These are phyloP conservation scores for Hirtodrosophila cameraria DNA, from an alignment of 2,888 invertebrate genomes.

Conservation along the genomic window DNA sequence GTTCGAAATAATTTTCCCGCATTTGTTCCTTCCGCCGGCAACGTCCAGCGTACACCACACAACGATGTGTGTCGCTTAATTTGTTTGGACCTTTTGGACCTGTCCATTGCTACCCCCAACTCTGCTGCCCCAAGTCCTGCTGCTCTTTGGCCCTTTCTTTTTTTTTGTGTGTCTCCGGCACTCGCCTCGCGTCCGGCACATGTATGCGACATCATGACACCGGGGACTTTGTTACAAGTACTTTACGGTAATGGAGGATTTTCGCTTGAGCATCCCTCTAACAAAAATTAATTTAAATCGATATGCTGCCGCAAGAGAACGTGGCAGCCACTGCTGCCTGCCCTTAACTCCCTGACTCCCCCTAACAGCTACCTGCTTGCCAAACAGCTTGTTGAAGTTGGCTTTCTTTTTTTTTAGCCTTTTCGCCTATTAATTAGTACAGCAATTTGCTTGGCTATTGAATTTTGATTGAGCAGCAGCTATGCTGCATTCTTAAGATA, in stretches of 20 bases:
- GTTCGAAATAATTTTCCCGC: conserved; percentile 44
- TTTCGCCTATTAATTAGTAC: conserved; percentile 67
- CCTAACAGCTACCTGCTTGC: conserved; percentile 10
- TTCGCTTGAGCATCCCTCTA: conserved; percentile 84
- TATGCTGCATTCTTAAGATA: background rate
- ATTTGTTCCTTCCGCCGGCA: conserved; percentile 18
- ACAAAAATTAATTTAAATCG: conserved; percentile 84
- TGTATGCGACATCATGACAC: conserved; percentile 76
- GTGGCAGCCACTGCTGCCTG: conserved; percentile 44
- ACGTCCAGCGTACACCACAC: background rate
- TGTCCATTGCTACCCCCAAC: conserved; percentile 8
- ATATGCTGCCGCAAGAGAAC: conserved; percentile 76
- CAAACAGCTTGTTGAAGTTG: conserved; percentile 13
- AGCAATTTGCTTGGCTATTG: conserved; percentile 58
- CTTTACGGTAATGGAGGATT: conserved; percentile 84
- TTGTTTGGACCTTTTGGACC: conserved; percentile 73
- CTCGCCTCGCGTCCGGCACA: conserved; percentile 50
- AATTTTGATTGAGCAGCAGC: conserved; percentile 53
- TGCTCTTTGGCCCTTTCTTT: conserved; percentile 26
- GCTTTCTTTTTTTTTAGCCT: conserved; percentile 16
- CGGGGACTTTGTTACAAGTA: conserved; percentile 82
- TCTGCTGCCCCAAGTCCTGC: conserved; percentile 15
- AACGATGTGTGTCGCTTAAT: conserved; percentile 76
- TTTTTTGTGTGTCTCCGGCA: conserved; percentile 35
- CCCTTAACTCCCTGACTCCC: background rate